phyloP scores from a whole-genome alignment of 2,888 invertebrate genomes.

The Drosophila gaucha region DNA sequence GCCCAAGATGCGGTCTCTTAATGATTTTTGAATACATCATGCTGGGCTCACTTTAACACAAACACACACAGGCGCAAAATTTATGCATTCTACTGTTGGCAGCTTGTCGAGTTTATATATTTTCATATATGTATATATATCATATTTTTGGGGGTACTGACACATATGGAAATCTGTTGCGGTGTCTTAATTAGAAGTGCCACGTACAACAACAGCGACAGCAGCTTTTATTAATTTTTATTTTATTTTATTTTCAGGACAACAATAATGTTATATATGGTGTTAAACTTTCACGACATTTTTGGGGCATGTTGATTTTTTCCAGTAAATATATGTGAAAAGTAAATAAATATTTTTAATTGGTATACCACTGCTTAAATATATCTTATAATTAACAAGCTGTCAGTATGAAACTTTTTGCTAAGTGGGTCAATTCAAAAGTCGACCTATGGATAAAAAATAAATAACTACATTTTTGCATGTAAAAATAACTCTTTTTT shows the following conservation, averaged over 20 bases:
- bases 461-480: conserved; percentile 7
- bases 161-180: conserved; percentile 39
- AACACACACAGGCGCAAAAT: conserved; percentile 17
- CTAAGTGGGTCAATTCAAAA: conserved; percentile 39
- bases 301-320: conserved; percentile 26
- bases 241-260: conserved; percentile 12
- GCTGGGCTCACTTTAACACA: conserved; percentile 62
- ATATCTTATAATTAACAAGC: conserved; percentile 24
- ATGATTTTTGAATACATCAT: conserved; percentile 72
- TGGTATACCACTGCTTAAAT: conserved; percentile 15
- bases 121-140: conserved; percentile 1
- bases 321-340: too few species aligned
- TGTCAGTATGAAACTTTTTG: conserved; percentile 1
- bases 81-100: conserved; percentile 31
- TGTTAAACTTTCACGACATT: conserved; percentile 32
- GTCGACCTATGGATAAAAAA: not conserved
- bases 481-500: conserved; percentile 7
- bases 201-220: conserved; percentile 27
- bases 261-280: conserved; percentile 25
- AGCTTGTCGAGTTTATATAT: too few species aligned
- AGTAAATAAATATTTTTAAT: conserved; percentile 27
- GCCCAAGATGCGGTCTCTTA: conserved; percentile 41
- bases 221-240: conserved; percentile 2
- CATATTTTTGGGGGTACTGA: conserved; percentile 20
- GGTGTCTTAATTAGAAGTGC: conserved; percentile 71